These are phyloP conservation scores for Tolmerus cingulatus DNA, from an alignment of 2,888 invertebrate species.

Conservation along the genomic window DNA sequence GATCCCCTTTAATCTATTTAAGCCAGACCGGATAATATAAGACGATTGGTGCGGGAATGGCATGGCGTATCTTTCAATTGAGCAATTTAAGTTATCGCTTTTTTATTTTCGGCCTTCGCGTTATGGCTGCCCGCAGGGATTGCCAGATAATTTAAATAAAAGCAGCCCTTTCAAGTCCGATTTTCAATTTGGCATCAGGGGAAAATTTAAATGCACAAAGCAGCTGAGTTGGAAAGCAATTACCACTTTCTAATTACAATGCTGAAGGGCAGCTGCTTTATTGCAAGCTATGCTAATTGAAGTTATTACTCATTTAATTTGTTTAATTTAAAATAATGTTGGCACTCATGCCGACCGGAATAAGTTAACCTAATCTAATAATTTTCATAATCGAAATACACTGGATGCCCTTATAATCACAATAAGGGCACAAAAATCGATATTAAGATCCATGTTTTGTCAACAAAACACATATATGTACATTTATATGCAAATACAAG, in stretches of 20 bases:
- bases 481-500: background rate
- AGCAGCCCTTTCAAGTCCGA: background rate
- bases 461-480: background rate
- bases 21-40: background rate
- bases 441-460: background rate
- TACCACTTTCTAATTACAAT: background rate
- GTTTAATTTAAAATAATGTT: background rate
- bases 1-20: background rate
- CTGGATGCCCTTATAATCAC: background rate
- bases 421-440: background rate
- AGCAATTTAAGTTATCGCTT: background rate
- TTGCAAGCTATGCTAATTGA: background rate
- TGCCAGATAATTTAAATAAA: background rate
- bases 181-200: background rate
- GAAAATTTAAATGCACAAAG: background rate
- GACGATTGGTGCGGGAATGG: background rate
- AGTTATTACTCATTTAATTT: background rate
- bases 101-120: background rate
- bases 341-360: background rate
- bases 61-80: background rate
- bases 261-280: background rate
- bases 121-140: background rate
- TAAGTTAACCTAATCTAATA: background rate
- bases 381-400: background rate
- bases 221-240: background rate